Base-by-base conservation (phyloP, 2,113 vertebrate species). In the Climacteris rufus region DNA sequence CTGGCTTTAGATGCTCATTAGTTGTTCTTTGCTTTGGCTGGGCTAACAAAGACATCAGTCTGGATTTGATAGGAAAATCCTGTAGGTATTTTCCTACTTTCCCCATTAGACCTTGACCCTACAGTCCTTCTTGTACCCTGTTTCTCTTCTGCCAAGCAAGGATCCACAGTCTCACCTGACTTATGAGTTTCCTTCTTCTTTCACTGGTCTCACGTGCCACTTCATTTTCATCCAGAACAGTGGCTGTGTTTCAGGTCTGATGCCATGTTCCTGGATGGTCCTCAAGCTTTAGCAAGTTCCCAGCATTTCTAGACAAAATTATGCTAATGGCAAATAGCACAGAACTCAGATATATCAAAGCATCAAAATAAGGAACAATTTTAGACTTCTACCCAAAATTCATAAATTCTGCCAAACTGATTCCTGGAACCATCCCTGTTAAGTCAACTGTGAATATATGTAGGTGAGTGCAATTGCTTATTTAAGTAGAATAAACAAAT, bases 401-500 rank as follows among this genome's bases (percentile, higher is more conserved):
- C 28, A 19, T 27, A 54, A 90, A 53, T 83, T 69, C n/a, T 69
- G 15, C 66, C 35, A n/a, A 84, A 40, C 30, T 83, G 49, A 69
- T 90, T 83, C 39, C 49, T 54, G 59, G 39, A 85, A 39, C 45
- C 45, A 15, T 86, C 57, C 12, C 50, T 42, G 40, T 33, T 65
- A 77, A 89, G 7, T n/a, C 74, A 97, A 31, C 56, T 85, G 85
- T 77, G 94, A 93, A 65, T 83, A 13, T 77, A 39, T 65, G 84
- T 72, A 85, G 63, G 88, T 37, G 72, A 89, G 70, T 61, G 63
- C 2, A 89, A 78, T 27, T 50, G 45, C 66, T 93, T 90, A 77
- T 79, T 60, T 70, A 90, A 93, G 66, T 49, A 63, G 88, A 95
- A 88, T 56, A 92, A 96, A 90, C 70, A 92, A 96, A 89, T 72